Conservation (phyloP, 1,140 invertebrate species). For the Drosophila jambulina region DNA sequence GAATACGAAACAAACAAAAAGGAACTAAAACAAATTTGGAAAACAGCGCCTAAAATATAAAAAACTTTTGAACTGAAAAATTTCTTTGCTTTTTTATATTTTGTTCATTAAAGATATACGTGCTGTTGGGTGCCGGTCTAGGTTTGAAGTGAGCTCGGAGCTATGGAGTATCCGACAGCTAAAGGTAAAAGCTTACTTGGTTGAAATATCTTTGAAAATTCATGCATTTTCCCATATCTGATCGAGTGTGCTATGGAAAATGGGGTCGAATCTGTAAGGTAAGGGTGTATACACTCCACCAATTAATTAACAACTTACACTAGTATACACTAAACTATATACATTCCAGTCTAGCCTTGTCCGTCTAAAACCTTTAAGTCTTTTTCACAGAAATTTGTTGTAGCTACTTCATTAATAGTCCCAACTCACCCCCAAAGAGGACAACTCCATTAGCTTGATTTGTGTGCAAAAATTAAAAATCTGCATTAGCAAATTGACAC, state of each 20-base stretch:
- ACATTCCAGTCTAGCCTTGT: too few species aligned
- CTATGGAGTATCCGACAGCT: not conserved
- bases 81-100: not conserved
- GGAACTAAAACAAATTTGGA: not conserved
- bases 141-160: not conserved
- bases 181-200: not conserved
- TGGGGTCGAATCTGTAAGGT: too few species aligned
- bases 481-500: constrained; percentile 58
- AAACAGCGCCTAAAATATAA: not conserved
- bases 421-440: constrained; percentile 1
- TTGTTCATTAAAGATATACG: not conserved
- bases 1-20: not conserved
- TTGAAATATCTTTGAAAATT: not conserved
- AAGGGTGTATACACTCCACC: too few species aligned
- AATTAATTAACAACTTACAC: too few species aligned
- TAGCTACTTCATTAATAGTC: not conserved
- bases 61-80: not conserved
- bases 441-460: constrained; percentile 20
- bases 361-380: not conserved
- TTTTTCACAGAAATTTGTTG: not conserved
- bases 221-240: not conserved
- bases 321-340: not conserved
- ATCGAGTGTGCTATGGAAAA: not conserved
- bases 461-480: constrained; percentile 26
- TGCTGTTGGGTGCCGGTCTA: not conserved